Percentiles rank a stretch among this genome's conserved stretches.
Conservation (phyloP, 2,113 vertebrate species). For the Chaenocephalus aceratus region DNA sequence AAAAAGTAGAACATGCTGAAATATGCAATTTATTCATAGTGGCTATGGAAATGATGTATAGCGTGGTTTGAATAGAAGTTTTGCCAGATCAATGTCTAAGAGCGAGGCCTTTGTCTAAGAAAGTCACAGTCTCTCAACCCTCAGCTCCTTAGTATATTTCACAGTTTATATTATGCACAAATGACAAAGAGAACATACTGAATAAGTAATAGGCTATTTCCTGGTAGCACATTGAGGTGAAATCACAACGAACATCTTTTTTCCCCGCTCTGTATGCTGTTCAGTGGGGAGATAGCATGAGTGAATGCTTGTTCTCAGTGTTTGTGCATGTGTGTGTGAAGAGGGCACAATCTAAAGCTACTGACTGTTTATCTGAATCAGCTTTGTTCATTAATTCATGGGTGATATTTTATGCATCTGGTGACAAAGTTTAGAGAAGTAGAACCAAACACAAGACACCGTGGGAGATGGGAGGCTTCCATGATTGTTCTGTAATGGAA, state of each 20-base stretch:
- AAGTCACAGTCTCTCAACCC: constrained; percentile 70
- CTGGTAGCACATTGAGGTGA: constrained; percentile 81
- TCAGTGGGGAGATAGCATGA: constrained; percentile 71
- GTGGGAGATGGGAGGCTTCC: constrained; percentile 35
- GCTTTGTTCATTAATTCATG: constrained; percentile 87
- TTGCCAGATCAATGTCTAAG: constrained; percentile 78
- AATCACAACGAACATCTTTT: constrained; percentile 78
- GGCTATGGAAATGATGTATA: constrained; percentile 66
- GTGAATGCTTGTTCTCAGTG: constrained; percentile 70
- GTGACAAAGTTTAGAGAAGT: constrained; percentile 67
- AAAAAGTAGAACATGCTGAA: constrained; percentile 55
- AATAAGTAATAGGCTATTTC: constrained; percentile 85
- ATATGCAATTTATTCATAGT: constrained; percentile 68
- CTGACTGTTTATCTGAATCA: constrained; percentile 80
- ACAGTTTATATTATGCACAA: constrained; percentile 83
- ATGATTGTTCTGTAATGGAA: constrained; percentile 38
- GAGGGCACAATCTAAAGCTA: constrained; percentile 64
- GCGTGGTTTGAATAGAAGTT: constrained; percentile 74
- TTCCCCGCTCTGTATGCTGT: constrained; percentile 61
- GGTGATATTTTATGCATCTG: constrained; percentile 79
- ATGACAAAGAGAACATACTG: constrained; percentile 79
- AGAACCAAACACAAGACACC: constrained; percentile 50
- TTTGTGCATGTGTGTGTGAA: constrained; percentile 61
- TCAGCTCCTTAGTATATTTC: constrained; percentile 71
- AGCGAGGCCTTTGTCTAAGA: constrained; percentile 71